These are phyloP conservation scores for Phenganax marumi DNA, from an alignment of 92 coral and sea anemone genomes.

Conservation along the genomic window DNA sequence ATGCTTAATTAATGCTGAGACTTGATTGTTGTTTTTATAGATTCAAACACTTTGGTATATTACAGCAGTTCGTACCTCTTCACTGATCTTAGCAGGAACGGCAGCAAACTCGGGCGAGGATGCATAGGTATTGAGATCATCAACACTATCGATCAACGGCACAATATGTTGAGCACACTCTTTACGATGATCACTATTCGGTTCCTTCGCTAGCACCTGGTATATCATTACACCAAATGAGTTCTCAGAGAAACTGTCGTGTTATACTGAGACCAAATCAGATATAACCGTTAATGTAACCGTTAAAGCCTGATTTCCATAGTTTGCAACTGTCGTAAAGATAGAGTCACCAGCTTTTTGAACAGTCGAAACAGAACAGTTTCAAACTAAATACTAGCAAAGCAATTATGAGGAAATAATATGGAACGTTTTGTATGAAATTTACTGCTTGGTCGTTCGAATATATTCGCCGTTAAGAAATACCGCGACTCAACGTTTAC, in stretches of 20 bases:
- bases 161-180: slow-evolving; percentile 78
- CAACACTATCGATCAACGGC: slow-evolving; percentile 92
- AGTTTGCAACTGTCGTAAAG: background rate
- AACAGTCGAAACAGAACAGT: too few species aligned
- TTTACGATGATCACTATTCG: slow-evolving; percentile 38
- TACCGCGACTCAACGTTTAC: background rate
- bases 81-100: slow-evolving; percentile 92
- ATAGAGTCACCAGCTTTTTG: too few species aligned
- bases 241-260: background rate
- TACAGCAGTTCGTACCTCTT: slow-evolving; percentile 62
- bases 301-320: too few species aligned
- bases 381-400: background rate
- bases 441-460: too few species aligned
- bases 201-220: slow-evolving; percentile 70
- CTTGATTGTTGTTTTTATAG: too few species aligned
- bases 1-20: background rate
- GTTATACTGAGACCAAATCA: background rate
- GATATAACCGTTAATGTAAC: background rate
- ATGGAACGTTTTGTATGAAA: too few species aligned
- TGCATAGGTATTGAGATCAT: slow-evolving; percentile 89
- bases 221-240: background rate
- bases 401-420: background rate
- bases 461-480: too few species aligned
- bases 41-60: too few species aligned
- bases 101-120: slow-evolving; percentile 96